Percentiles rank a stretch among this genome's conserved stretches.
Evolutionary conservation across 2,797 vertebrate species (phyloP).

Genomic region (Pogoniulus pusillus): DNA sequence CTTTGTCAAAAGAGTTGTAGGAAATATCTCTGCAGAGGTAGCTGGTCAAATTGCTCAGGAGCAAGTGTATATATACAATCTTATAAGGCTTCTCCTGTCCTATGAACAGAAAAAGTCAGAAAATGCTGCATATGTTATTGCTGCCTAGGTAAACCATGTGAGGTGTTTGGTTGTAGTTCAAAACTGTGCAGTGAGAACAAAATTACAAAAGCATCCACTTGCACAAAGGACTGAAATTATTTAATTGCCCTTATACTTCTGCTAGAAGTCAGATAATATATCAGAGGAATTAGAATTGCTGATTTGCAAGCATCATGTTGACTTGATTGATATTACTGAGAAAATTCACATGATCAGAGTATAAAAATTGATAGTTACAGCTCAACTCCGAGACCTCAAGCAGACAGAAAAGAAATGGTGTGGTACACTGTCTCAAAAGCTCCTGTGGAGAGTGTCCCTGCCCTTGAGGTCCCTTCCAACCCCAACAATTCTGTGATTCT

Average conservation of each 20-base stretch:
- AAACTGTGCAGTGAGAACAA: neutral
- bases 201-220: conserved; percentile 25
- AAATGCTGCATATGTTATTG: neutral
- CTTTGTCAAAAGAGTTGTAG: neutral
- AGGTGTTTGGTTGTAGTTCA: neutral
- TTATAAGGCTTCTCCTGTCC: neutral
- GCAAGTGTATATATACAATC: neutral
- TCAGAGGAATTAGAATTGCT: conserved; percentile 4
- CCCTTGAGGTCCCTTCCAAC: no score
- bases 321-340: neutral
- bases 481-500: no score
- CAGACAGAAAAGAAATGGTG: neutral
- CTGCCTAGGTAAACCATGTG: neutral
- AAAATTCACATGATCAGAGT: neutral
- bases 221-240: neutral
- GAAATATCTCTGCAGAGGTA: neutral
- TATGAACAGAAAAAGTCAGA: neutral
- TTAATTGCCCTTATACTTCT: neutral
- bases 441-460: neutral
- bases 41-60: neutral
- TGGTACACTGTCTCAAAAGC: neutral
- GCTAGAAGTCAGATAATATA: neutral
- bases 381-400: neutral
- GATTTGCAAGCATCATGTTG: conserved; percentile 28
- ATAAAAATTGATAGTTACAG: neutral